These are phyloP conservation scores for Drosophila gunungcola DNA, from an alignment of 1,140 invertebrate genomes.

Conservation along the genomic window DNA sequence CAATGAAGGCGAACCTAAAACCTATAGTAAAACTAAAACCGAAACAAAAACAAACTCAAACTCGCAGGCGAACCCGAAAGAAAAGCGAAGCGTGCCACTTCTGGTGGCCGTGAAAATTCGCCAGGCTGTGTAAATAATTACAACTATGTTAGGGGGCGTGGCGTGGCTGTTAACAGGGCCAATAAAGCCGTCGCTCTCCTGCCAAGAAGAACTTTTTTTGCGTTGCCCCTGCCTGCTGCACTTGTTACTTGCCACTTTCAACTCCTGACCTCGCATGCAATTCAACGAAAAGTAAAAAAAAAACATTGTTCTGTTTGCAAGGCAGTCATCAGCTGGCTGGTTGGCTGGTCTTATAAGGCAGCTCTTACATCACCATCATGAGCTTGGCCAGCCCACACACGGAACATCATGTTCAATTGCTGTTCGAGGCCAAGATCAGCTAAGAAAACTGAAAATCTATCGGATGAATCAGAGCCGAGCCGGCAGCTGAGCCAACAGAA, in stretches of 20 bases:
- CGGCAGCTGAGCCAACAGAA: slow-evolving; percentile 43
- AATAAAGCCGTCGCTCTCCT: slow-evolving; percentile 52
- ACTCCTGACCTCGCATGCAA: slow-evolving; percentile 71
- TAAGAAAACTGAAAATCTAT: slow-evolving; percentile 27
- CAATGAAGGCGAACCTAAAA: background rate
- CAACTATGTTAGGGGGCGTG: slow-evolving; percentile 35
- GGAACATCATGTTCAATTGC: slow-evolving; percentile 31
- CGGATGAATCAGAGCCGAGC: slow-evolving; percentile 42
- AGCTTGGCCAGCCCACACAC: slow-evolving; percentile 32
- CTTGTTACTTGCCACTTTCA: slow-evolving; percentile 26
- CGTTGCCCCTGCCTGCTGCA: slow-evolving; percentile 2
- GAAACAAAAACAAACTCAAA: slow-evolving; percentile 9
- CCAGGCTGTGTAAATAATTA: slow-evolving; percentile 55
- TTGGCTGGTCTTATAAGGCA: slow-evolving; percentile 31
- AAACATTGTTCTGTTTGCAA: slow-evolving; percentile 24
- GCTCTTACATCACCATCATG: slow-evolving; percentile 68
- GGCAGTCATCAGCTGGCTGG: slow-evolving; percentile 22
- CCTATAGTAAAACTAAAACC: background rate
- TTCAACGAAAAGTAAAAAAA: slow-evolving; percentile 12
- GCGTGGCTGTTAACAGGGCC: slow-evolving; percentile 59
- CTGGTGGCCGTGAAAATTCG: slow-evolving; percentile 66
- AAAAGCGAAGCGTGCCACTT: slow-evolving; percentile 53
- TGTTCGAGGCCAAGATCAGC: slow-evolving; percentile 55
- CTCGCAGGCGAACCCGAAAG: background rate
- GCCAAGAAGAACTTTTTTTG: background rate